A percentile compares a stretch with the other conserved stretches of the same genome.
phyloP scores from a whole-genome alignment of 2,888 invertebrate genomes.

The Trisateles emortualis region DNA sequence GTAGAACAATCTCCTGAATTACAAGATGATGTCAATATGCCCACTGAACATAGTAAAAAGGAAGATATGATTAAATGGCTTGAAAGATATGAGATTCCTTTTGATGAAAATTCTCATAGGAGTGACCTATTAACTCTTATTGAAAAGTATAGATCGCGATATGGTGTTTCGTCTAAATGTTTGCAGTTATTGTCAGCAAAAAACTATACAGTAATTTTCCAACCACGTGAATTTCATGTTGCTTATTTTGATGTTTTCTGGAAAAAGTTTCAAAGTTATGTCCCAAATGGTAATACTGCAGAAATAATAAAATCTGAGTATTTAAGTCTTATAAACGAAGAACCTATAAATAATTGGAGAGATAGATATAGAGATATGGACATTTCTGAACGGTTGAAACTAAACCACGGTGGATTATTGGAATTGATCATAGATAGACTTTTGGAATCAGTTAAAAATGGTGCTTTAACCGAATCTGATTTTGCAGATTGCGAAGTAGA shows the following conservation, averaged over 20 bases:
- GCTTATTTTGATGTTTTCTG: not conserved
- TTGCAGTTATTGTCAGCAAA: constrained; percentile 1
- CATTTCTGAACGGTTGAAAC: constrained; percentile 17
- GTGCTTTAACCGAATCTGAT: constrained; percentile 11
- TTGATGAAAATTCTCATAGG: constrained; percentile 41
- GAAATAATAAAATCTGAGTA: not conserved
- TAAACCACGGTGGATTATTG: constrained; percentile 33
- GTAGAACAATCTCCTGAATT: constrained; percentile 13
- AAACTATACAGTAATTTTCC: constrained; percentile 1
- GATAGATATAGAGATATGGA: constrained; percentile 10
- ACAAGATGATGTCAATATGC: constrained; percentile 24
- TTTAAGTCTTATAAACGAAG: constrained; percentile 18
- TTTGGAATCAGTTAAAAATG: constrained; percentile 5
- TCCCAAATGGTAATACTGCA: not conserved
- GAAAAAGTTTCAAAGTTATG: not conserved
- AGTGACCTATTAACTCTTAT: constrained; percentile 50
- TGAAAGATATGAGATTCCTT: constrained; percentile 43
- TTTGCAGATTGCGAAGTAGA: constrained; percentile 12
- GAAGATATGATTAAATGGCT: constrained; percentile 53
- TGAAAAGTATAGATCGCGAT: constrained; percentile 48
- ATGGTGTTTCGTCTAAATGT: not conserved
- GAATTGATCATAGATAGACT: constrained; percentile 43
- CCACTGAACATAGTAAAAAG: constrained; percentile 35
- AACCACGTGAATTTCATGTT: not conserved
- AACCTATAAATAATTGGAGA: constrained; percentile 38